A percentile compares a stretch with the other conserved stretches of the same genome.
phyloP scores from a whole-genome alignment of 2,797 vertebrate species.

The Sebastes itinus region DNA sequence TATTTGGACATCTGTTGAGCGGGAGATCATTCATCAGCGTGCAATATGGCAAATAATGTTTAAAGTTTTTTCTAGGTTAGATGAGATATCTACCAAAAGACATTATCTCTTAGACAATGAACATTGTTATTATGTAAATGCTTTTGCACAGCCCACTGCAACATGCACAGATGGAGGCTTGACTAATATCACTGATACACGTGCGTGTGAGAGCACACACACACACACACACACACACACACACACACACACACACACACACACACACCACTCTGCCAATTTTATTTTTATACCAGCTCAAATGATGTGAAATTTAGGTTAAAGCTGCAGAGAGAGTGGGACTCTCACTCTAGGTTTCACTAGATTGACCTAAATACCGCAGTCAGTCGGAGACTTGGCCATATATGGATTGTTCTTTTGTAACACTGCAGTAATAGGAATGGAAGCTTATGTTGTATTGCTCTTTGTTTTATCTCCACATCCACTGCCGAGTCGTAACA shows the following conservation, averaged over 20 bases:
- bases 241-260: background rate
- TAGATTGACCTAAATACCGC: conserved; percentile 63
- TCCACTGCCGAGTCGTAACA: conserved; percentile 3
- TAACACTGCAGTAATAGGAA: conserved; percentile 35
- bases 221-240: background rate
- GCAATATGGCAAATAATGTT: conserved; percentile 8
- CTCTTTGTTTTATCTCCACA: conserved; percentile 27
- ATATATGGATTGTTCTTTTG: conserved; percentile 54
- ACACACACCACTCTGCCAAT: conserved; percentile 29
- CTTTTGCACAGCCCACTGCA: background rate
- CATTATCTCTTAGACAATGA: background rate
- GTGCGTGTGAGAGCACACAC: background rate
- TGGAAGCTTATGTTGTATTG: conserved; percentile 13
- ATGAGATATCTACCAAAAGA: background rate
- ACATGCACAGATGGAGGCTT: background rate
- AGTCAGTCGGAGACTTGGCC: conserved; percentile 31
- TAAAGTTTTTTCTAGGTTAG: conserved; percentile 3
- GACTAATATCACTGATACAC: background rate
- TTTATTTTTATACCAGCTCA: conserved; percentile 57
- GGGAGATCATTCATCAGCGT: conserved; percentile 36
- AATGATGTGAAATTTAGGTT: conserved; percentile 64
- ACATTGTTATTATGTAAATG: background rate
- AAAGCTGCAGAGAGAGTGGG: conserved; percentile 50
- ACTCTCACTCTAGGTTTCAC: conserved; percentile 49
- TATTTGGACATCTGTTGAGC: conserved; percentile 65